These are phyloP conservation scores for Vireo altiloquus DNA, from an alignment of 2,113 vertebrate genomes.

Conservation along the genomic window DNA sequence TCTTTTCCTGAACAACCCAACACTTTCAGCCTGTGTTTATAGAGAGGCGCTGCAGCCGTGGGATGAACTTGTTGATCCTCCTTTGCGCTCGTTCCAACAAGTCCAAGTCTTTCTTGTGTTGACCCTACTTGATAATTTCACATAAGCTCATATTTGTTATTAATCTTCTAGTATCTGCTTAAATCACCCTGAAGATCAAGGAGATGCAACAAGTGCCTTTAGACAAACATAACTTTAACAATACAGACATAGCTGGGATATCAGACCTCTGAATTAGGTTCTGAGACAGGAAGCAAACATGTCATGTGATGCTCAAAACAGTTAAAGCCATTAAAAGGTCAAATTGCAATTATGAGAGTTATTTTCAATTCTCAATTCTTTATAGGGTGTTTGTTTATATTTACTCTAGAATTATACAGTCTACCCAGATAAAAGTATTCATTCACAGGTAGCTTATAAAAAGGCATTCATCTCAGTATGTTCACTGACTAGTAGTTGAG, in stretches of 20 bases:
- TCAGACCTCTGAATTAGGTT: background rate
- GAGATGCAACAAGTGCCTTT: background rate
- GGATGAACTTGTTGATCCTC: background rate
- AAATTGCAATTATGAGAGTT: background rate
- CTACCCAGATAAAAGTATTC: background rate
- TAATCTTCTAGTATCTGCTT: background rate
- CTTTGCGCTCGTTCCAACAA: background rate
- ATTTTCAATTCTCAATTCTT: background rate
- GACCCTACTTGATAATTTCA: background rate
- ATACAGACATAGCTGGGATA: background rate
- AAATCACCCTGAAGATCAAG: background rate
- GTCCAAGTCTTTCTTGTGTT: background rate
- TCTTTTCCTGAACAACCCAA: background rate
- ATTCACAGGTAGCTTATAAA: background rate
- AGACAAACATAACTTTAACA: background rate
- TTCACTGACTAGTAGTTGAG: background rate
- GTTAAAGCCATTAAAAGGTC: background rate
- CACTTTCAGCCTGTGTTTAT: background rate
- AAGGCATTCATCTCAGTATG: background rate
- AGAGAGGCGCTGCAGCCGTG: background rate
- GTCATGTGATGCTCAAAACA: background rate
- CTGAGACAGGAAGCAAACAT: background rate
- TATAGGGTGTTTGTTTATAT: background rate
- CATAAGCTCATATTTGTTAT: background rate
- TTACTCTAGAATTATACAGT: background rate